phyloP scores from a whole-genome alignment of 2,113 vertebrate species.

The Paracyprichromis sp. region DNA sequence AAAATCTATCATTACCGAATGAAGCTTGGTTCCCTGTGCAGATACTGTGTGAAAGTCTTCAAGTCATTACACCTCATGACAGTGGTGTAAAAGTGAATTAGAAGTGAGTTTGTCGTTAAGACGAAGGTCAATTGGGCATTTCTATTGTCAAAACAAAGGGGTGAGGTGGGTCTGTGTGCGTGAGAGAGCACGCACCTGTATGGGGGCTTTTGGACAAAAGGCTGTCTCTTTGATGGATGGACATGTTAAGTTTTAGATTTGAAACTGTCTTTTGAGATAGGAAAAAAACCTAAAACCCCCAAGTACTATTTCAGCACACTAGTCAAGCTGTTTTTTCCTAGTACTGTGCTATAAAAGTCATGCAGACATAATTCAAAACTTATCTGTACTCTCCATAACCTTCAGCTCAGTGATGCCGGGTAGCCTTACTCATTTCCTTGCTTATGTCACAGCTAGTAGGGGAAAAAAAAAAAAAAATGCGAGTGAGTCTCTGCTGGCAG shows the following conservation, averaged over 20 bases:
- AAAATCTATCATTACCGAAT: neutral
- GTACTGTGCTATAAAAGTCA: neutral
- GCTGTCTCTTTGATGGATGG: neutral
- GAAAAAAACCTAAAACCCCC: neutral
- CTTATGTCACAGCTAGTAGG: constrained; percentile 9
- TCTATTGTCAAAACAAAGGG: neutral
- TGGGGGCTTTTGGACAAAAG: neutral
- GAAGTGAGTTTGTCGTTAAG: neutral
- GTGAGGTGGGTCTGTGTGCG: neutral
- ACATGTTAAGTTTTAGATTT: neutral
- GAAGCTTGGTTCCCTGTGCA: neutral
- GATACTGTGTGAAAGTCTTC: neutral
- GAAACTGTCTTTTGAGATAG: neutral
- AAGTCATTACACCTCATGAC: neutral
- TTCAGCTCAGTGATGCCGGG: neutral
- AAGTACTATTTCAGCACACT: neutral
- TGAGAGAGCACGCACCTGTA: neutral
- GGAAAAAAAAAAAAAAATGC: neutral
- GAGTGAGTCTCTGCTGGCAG: neutral
- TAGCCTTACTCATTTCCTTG: constrained; percentile 37
- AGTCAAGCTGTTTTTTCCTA: neutral
- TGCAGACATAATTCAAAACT: neutral
- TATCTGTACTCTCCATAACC: neutral
- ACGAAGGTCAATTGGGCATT: neutral
- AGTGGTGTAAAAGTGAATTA: neutral